These are phyloP conservation scores for Acleris literana DNA, from an alignment of 2,888 invertebrate genomes.

Conservation along the genomic window DNA sequence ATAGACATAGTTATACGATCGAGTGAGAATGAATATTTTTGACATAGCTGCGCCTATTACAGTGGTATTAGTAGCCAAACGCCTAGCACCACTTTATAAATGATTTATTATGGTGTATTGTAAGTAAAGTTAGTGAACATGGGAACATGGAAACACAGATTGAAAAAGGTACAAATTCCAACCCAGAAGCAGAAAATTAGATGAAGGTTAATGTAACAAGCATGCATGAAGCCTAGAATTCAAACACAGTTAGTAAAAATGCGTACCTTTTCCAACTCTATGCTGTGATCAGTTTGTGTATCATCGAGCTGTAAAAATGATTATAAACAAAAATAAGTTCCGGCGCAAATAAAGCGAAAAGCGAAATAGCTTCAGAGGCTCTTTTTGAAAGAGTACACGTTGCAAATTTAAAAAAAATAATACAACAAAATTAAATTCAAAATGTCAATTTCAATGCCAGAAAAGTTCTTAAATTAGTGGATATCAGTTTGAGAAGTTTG, in stretches of 20 bases:
- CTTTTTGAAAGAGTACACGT: not conserved
- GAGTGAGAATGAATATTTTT: too few species aligned
- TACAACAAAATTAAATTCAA: not conserved
- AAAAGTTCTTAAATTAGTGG: too few species aligned
- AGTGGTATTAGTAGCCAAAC: too few species aligned
- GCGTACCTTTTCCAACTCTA: conserved; percentile 85
- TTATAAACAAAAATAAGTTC: conserved; percentile 66
- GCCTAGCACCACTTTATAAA: not conserved
- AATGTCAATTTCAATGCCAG: not conserved
- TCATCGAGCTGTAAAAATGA: conserved; percentile 84
- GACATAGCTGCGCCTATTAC: too few species aligned
- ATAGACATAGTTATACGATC: too few species aligned
- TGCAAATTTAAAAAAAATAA: not conserved
- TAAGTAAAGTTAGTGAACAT: conserved; percentile 18
- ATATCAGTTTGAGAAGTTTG: too few species aligned
- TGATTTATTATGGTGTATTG: not conserved
- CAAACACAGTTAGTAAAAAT: conserved; percentile 75
- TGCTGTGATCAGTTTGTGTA: conserved; percentile 80
- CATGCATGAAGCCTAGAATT: conserved; percentile 49
- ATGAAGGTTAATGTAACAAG: conserved; percentile 53
- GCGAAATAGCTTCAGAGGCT: not conserved
- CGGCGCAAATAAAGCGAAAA: conserved; percentile 39
- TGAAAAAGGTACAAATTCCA: conserved; percentile 72
- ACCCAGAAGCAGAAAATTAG: conserved; percentile 42
- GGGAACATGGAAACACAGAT: conserved; percentile 55